Percentiles rank a stretch among this genome's conserved stretches.
phyloP scores from a whole-genome alignment of 2,888 invertebrate genomes.

The Punctoribates punctum region DNA sequence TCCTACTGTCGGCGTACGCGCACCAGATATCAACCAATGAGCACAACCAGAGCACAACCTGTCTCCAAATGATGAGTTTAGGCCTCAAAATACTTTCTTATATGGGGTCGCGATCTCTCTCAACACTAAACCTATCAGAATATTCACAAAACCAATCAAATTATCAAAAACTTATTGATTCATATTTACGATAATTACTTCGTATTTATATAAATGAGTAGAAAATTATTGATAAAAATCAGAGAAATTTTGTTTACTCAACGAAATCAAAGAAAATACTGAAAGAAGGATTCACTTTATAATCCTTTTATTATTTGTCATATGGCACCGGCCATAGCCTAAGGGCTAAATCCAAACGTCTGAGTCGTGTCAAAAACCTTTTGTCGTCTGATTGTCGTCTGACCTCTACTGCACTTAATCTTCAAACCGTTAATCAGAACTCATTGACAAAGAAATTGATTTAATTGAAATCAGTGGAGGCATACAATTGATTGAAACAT shows the following conservation, averaged over 20 bases:
- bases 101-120: background rate
- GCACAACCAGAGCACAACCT: background rate
- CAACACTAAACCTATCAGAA: too few species aligned
- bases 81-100: slow-evolving; percentile 18
- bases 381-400: slow-evolving; percentile 18
- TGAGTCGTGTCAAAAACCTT: slow-evolving; percentile 13
- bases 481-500: slow-evolving; percentile 14
- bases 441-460: background rate
- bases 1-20: slow-evolving; percentile 1
- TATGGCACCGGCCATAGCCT: slow-evolving; percentile 20
- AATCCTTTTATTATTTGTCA: background rate
- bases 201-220: too few species aligned
- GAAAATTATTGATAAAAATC: background rate
- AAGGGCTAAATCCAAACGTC: background rate
- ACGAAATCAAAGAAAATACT: background rate
- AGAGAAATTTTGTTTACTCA: background rate
- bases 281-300: too few species aligned
- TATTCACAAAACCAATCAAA: too few species aligned
- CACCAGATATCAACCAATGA: slow-evolving; percentile 18
- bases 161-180: too few species aligned
- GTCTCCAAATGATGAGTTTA: background rate
- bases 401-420: slow-evolving; percentile 9
- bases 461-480: slow-evolving; percentile 6
- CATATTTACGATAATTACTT: too few species aligned
- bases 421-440: slow-evolving; percentile 18